Base-by-base conservation (phyloP, 2,888 invertebrate species). In the Amblyjoppa fuscipennis region DNA sequence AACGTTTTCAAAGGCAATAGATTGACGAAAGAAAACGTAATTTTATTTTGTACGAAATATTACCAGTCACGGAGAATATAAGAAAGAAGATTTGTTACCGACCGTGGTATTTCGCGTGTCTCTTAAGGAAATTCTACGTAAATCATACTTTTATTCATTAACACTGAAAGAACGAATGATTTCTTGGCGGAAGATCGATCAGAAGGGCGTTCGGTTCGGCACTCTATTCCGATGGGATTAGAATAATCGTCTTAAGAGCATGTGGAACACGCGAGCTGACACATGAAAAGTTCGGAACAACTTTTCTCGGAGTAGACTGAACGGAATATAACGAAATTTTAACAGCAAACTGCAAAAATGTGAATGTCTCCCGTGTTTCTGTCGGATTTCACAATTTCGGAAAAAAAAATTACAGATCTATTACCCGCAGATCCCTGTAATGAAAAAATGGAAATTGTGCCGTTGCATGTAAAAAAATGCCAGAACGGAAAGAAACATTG, bases 361-460 rank as follows among this genome's bases (percentile, higher is more conserved):
- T 53, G n/a, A 53, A 53, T 16, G 1, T 53, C n/a, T 2, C 6
- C n/a, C 3, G n/a, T 53, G 53, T n/a, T 13, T 6, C 53, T 53
- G n/a, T 53, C n/a, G n/a, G n/a, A 53, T 3, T 53, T 53, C 6
- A n/a, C n/a, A 1, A 49, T 53, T 53, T 53, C 16, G 16, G 0
- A 53, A 53, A 53, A 20, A 53, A 53, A 53, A 53, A 16, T 53
- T 53, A 53, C 20, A 53, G 16, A 53, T 53, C n/a, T 1, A 53
- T 53, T 53, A 20, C n/a, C 53, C n/a, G 53, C n/a, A 53, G 53
- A 53, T 53, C 1, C n/a, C 53, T 53, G 53, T n/a, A 53, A 53
- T 53, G n/a, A n/a, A 53, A 53, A 53, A 53, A 16, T 53, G 0
- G 4, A 53, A 0, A 16, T 53, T 53, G 11, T n/a, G 6, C 16